Percentiles rank a stretch among this genome's conserved stretches.
phyloP scores from a whole-genome alignment of 2,888 invertebrate species.

The Nephrotoma appendiculata region DNA sequence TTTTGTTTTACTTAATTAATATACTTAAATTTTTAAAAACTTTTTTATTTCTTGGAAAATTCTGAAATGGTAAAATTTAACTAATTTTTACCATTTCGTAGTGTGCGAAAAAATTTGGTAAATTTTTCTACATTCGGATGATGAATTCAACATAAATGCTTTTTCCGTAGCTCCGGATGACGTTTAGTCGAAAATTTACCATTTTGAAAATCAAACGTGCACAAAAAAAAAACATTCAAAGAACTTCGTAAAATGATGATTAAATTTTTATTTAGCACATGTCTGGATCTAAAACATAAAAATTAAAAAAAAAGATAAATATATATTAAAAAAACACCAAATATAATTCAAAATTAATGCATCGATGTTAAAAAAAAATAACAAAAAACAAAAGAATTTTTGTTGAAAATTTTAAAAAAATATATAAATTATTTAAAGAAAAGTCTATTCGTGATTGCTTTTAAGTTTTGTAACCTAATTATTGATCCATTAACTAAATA shows the following conservation, averaged over 20 bases:
- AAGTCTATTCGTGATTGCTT: not conserved
- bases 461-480: not conserved
- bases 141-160: not conserved
- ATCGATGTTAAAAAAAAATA: not conserved
- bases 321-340: not conserved
- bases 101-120: not conserved
- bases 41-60: not conserved
- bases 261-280: not conserved
- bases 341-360: not conserved
- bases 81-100: not conserved
- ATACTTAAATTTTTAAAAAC: too few relatives aligned
- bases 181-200: not conserved
- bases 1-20: not conserved
- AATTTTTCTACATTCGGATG: not conserved
- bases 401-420: not conserved
- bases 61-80: not conserved
- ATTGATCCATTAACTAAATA: not conserved
- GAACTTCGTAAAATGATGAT: not conserved
- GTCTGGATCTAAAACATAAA: not conserved
- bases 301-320: not conserved
- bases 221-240: not conserved
- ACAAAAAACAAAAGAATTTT: not conserved
- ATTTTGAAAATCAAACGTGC: not conserved
- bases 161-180: not conserved
- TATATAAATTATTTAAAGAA: not conserved